Conservation (phyloP, 2,888 invertebrate species). For the Sarcophaga subvicina region DNA sequence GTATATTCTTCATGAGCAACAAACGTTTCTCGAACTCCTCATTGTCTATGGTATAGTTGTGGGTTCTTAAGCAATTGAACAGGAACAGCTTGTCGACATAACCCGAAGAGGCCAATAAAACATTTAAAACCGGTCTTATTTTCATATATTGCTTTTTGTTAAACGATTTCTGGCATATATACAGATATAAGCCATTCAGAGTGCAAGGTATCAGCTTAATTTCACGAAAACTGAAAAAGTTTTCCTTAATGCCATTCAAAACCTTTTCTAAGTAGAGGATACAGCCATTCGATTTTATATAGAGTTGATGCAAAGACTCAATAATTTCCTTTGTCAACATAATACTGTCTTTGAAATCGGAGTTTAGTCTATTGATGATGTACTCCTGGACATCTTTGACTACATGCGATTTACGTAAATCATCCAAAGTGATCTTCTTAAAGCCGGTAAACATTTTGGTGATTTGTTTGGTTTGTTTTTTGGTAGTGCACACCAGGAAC, state of each 20-base stretch:
- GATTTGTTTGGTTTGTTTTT: constrained; percentile 92
- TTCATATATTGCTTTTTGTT: constrained; percentile 94
- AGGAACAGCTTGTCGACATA: constrained; percentile 92
- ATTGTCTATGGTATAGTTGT: constrained; percentile 89
- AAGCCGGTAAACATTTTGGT: constrained; percentile 93
- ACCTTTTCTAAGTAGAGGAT: constrained; percentile 94
- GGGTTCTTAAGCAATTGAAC: constrained; percentile 90
- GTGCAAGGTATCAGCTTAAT: constrained; percentile 97
- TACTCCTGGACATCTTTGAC: constrained; percentile 98
- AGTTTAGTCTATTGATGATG: constrained; percentile 93
- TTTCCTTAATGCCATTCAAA: constrained; percentile 95
- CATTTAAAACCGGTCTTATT: constrained; percentile 92
- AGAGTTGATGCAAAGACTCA: constrained; percentile 95
- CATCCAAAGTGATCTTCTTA: constrained; percentile 95
- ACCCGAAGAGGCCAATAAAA: constrained; percentile 92
- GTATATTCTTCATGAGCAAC: constrained; percentile 86
- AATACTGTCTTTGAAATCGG: constrained; percentile 91
- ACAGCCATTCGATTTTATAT: constrained; percentile 98
- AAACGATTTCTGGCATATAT: constrained; percentile 96
- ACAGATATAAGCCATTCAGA: constrained; percentile 95
- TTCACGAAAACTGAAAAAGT: constrained; percentile 94
- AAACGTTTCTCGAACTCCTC: constrained; percentile 92
- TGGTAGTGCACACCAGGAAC: constrained; percentile 92
- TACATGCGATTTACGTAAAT: constrained; percentile 93
- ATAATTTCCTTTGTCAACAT: constrained; percentile 96